These are phyloP conservation scores for Bubo scandiacus DNA, from an alignment of 2,113 vertebrate genomes.

Conservation along the genomic window DNA sequence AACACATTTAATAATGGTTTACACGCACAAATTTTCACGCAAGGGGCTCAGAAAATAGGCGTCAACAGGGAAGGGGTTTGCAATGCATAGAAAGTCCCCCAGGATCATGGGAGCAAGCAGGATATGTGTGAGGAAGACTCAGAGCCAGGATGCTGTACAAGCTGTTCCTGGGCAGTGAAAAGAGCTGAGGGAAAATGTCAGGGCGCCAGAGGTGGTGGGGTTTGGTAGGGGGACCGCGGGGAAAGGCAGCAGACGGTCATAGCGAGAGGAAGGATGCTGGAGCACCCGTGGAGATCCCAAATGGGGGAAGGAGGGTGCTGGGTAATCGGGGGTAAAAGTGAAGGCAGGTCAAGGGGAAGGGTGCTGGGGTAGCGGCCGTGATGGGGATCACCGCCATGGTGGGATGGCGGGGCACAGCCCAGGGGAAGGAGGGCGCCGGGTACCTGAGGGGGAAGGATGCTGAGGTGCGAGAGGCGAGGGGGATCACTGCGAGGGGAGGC, in stretches of 20 bases:
- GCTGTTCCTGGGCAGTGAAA: not conserved
- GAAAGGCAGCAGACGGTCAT: rapidly evolving
- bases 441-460: not conserved
- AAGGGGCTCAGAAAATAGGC: not conserved
- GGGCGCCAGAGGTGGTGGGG: rapidly evolving
- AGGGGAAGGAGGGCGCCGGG: too few relatives aligned
- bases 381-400: rapidly evolving
- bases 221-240: rapidly evolving
- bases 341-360: not conserved
- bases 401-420: not conserved
- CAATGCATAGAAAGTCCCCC: not conserved
- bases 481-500: not conserved
- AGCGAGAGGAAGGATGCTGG: rapidly evolving
- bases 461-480: not conserved
- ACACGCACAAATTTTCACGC: rapidly evolving
- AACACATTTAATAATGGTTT: not conserved
- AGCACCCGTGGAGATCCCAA: rapidly evolving
- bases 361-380: not conserved
- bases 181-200: not conserved
- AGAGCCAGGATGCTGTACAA: too few relatives aligned
- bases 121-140: rapidly evolving
- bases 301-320: rapidly evolving
- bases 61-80: not conserved
- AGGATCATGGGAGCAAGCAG: not conserved
- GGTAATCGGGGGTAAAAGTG: rapidly evolving